These are phyloP conservation scores for Diglossa brunneiventris DNA, from an alignment of 2,113 vertebrate species.

Conservation along the genomic window DNA sequence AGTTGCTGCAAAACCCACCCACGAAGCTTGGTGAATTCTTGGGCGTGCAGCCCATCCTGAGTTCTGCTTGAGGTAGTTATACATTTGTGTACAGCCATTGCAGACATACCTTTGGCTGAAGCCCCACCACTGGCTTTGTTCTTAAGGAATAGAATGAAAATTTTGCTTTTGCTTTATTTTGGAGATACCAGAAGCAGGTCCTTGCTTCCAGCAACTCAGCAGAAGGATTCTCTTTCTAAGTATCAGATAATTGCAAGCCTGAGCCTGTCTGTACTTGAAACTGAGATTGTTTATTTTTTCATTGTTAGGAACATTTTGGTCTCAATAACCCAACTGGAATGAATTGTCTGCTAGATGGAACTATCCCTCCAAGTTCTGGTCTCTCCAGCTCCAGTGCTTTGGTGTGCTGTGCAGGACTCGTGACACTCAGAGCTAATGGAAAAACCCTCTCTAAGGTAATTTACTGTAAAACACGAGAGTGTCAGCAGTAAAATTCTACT, in stretches of 20 bases:
- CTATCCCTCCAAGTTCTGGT: constrained; percentile 90
- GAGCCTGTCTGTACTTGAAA: constrained; percentile 59
- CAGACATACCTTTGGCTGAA: constrained; percentile 47
- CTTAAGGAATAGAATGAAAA: background rate
- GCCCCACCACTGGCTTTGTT: constrained; percentile 9
- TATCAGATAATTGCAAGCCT: constrained; percentile 62
- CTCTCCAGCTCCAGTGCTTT: constrained; percentile 95
- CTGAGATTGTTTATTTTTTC: constrained; percentile 57
- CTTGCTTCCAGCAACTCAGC: constrained; percentile 35
- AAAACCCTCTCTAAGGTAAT: constrained; percentile 91
- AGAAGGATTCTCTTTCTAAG: constrained; percentile 64
- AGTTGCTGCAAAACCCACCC: constrained; percentile 52
- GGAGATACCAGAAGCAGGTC: constrained; percentile 50
- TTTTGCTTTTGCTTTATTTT: constrained; percentile 3
- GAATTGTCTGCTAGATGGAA: constrained; percentile 92
- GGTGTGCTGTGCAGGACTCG: constrained; percentile 92
- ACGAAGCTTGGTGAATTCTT: constrained; percentile 39
- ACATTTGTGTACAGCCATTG: background rate
- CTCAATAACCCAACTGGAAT: constrained; percentile 81
- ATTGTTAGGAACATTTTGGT: constrained; percentile 85
- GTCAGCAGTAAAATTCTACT: constrained; percentile 44
- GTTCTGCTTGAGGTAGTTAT: constrained; percentile 2
- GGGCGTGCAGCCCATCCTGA: background rate
- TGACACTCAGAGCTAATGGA: constrained; percentile 85
- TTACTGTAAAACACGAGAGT: constrained; percentile 28